Percentiles rank a stretch among this genome's conserved stretches.
These are phyloP conservation scores for Pandemis heparana DNA, from an alignment of 2,888 invertebrate species.

Conservation along the genomic window DNA sequence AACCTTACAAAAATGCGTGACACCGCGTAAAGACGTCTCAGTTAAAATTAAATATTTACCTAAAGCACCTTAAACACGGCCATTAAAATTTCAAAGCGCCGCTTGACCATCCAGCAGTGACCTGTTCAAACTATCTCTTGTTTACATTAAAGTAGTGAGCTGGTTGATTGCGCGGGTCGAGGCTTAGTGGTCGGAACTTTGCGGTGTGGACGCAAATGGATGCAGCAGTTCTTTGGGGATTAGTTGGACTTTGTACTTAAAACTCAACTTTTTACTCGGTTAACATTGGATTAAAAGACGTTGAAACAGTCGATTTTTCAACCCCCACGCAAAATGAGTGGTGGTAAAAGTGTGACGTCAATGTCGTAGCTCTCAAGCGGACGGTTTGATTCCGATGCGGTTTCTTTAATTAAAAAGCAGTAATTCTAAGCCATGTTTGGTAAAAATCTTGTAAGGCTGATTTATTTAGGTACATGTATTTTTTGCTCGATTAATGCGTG, in stretches of 20 bases:
- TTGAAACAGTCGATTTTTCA: too few relatives aligned
- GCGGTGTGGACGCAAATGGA: conserved; percentile 14
- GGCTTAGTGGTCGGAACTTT: conserved; percentile 9
- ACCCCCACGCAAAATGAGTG: too few relatives aligned
- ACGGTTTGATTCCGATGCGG: too few relatives aligned
- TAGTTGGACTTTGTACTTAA: not conserved
- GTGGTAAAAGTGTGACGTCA: too few relatives aligned
- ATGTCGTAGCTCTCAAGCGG: too few relatives aligned
- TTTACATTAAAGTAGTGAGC: conserved; percentile 21
- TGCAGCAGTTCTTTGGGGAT: conserved; percentile 7
- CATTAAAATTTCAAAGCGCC: conserved; percentile 35
- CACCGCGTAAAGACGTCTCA: conserved; percentile 13
- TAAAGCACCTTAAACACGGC: conserved; percentile 7
- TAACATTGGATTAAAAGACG: not conserved
- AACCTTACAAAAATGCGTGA: conserved; percentile 19
- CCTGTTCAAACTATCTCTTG: conserved; percentile 4
- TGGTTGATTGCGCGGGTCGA: conserved; percentile 6
- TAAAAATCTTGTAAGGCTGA: too few relatives aligned
- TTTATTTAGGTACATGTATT: too few relatives aligned
- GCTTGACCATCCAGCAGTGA: conserved; percentile 9
- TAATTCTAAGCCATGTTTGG: too few relatives aligned
- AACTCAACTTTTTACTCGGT: not conserved
- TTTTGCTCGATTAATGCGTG: too few relatives aligned
- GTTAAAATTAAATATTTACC: conserved; percentile 34
- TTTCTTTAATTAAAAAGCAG: too few relatives aligned